Evolutionary conservation across 1,140 invertebrate genomes (phyloP).

Genomic region (Tetragonula clypearis): DNA sequence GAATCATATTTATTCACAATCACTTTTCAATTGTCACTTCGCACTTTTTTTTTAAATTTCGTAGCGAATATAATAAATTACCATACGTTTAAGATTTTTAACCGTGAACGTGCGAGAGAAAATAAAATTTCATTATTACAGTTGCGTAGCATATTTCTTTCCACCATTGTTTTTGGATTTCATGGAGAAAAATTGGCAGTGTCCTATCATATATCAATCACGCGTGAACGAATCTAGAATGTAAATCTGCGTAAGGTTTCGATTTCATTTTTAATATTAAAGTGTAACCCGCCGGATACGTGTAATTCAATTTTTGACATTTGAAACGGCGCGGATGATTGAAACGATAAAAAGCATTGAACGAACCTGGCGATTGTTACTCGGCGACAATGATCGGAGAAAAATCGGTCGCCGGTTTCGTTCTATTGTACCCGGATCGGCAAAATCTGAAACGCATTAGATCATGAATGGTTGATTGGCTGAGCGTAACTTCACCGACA

Average conservation of each 20-base stretch:
- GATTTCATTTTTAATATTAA: not conserved
- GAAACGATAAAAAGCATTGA: not conserved
- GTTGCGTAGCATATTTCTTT: not conserved
- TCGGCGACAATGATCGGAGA: no score
- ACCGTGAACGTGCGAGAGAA: not conserved
- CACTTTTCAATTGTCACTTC: not conserved
- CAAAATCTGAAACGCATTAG: not conserved
- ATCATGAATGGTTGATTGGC: conserved; percentile 24
- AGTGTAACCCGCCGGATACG: not conserved
- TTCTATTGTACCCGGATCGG: not conserved
- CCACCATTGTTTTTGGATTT: not conserved
- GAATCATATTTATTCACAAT: not conserved
- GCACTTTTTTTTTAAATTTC: not conserved
- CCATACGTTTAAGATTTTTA: not conserved
- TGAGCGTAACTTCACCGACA: conserved; percentile 1
- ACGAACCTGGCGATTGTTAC: not conserved
- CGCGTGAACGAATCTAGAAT: not conserved
- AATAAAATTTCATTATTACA: not conserved
- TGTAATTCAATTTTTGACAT: not conserved
- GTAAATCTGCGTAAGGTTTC: not conserved
- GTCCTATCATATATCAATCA: not conserved
- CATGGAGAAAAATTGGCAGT: not conserved
- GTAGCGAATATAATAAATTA: not conserved
- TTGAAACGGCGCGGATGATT: not conserved
- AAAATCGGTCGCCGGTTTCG: not conserved